Conservation (phyloP, 1,140 invertebrate genomes). For the Sesamia nonagrioides region DNA sequence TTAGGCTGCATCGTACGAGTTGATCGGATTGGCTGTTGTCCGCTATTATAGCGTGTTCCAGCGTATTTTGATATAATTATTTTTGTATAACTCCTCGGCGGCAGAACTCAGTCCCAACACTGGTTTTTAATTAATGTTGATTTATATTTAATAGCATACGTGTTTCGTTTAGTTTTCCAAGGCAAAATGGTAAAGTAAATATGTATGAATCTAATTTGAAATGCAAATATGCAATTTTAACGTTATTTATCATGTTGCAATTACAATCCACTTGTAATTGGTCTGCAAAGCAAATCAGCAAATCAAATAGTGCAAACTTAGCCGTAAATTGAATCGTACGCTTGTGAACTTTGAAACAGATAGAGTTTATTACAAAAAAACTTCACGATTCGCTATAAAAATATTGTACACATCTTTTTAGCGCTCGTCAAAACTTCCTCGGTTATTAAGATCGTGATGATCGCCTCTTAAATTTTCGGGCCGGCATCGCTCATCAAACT, state of each 20-base stretch:
- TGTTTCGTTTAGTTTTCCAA: constrained; percentile 3
- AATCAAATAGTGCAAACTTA: neutral
- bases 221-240: neutral
- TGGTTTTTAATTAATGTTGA: constrained; percentile 23
- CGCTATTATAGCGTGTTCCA: neutral
- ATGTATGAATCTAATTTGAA: constrained; percentile 3
- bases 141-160: constrained; percentile 16
- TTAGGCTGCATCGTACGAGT: constrained; percentile 29
- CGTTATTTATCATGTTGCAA: neutral
- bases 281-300: neutral
- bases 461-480: constrained; percentile 23
- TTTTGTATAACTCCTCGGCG: constrained; percentile 16
- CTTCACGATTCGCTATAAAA: neutral
- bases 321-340: neutral
- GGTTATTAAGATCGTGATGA: constrained; percentile 9
- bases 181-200: neutral
- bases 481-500: constrained; percentile 16
- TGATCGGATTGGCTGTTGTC: constrained; percentile 31
- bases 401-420: constrained; percentile 13
- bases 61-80: constrained; percentile 35
- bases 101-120: neutral
- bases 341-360: neutral
- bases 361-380: neutral
- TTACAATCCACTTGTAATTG: neutral
- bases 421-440: constrained; percentile 21